Conservation (phyloP, 2,797 vertebrate genomes). For the Pangasius mekongensis region DNA sequence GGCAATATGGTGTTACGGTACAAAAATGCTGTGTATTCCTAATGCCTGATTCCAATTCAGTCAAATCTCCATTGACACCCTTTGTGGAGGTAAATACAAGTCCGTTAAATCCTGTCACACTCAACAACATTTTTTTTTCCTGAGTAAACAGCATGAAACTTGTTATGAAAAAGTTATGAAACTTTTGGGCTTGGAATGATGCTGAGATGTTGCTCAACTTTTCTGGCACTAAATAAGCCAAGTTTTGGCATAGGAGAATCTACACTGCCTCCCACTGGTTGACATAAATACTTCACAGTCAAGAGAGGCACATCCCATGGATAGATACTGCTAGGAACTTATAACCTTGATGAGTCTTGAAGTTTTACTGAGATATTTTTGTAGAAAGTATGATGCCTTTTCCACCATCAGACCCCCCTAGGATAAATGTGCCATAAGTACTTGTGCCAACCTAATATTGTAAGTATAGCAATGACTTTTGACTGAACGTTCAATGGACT, state of each 20-base stretch:
- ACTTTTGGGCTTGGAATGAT: neutral
- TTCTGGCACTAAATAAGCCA: neutral
- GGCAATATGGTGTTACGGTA: conserved; percentile 24
- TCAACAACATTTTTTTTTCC: neutral
- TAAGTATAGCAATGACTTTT: conserved; percentile 30
- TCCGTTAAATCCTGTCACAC: neutral
- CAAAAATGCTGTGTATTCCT: neutral
- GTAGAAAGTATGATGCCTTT: conserved; percentile 69
- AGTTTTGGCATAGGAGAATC: neutral
- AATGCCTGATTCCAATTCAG: conserved; percentile 7
- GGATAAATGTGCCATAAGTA: conserved; percentile 49
- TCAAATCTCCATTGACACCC: neutral
- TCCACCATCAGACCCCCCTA: conserved; percentile 49
- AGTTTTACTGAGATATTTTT: conserved; percentile 52
- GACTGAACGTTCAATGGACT: conserved; percentile 6
- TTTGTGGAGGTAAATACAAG: neutral
- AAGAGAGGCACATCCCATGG: conserved; percentile 14
- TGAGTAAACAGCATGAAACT: neutral
- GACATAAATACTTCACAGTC: conserved; percentile 3
- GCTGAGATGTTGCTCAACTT: neutral
- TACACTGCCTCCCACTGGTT: conserved; percentile 36
- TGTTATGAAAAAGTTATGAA: too few relatives aligned
- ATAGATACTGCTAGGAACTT: conserved; percentile 12
- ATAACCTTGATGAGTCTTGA: neutral
- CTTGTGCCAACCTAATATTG: conserved; percentile 67